These are phyloP conservation scores for Etia nguti DNA, from an alignment of 2,113 vertebrate genomes.

Conservation along the genomic window DNA sequence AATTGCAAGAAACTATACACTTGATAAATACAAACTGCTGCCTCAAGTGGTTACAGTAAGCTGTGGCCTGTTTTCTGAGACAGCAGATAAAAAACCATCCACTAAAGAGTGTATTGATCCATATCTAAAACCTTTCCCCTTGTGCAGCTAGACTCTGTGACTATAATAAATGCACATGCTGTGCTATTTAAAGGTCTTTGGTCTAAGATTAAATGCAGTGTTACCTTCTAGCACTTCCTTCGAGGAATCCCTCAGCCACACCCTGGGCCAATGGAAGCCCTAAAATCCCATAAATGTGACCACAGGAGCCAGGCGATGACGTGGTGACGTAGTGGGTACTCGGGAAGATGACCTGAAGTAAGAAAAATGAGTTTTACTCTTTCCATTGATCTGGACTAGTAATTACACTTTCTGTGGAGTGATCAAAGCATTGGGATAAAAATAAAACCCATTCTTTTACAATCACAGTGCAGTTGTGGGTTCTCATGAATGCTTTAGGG, in stretches of 20 bases:
- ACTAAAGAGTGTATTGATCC: slow-evolving; percentile 5
- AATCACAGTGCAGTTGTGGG: slow-evolving; percentile 58
- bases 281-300: slow-evolving; percentile 5
- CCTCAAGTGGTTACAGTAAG: background rate
- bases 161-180: background rate
- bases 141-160: background rate
- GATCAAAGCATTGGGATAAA: slow-evolving; percentile 62
- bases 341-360: background rate
- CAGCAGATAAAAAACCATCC: background rate
- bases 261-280: slow-evolving; percentile 6
- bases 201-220: slow-evolving; percentile 13
- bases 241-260: slow-evolving; percentile 1
- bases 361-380: slow-evolving; percentile 22
- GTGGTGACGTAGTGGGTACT: background rate
- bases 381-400: slow-evolving; percentile 52
- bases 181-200: slow-evolving; percentile 23
- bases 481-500: slow-evolving; percentile 36
- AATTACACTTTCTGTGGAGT: slow-evolving; percentile 50
- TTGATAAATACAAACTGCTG: background rate
- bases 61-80: background rate
- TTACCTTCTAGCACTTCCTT: background rate
- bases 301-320: slow-evolving; percentile 1
- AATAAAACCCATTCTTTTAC: slow-evolving; percentile 60
- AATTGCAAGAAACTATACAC: background rate
- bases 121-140: background rate